These are phyloP conservation scores for Yoshiicerus persimilis DNA, from an alignment of 1,140 invertebrate genomes.

Conservation along the genomic window DNA sequence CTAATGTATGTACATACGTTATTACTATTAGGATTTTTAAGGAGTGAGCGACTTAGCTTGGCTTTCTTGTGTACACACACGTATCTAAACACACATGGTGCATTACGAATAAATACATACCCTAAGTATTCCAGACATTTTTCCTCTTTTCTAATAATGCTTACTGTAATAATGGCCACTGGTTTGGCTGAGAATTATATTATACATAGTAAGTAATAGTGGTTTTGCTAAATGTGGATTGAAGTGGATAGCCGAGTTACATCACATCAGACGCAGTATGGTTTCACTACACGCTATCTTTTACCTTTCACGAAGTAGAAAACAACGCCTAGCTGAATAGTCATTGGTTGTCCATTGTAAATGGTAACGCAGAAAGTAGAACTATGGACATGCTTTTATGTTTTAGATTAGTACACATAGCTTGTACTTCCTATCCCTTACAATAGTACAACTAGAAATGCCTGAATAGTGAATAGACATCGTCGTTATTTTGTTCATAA, in stretches of 20 bases:
- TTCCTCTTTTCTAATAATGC: not conserved
- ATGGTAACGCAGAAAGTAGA: not conserved
- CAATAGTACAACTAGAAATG: not conserved
- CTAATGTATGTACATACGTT: slow-evolving; percentile 6
- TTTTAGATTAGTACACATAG: not conserved
- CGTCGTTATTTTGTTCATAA: not conserved
- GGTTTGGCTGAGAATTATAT: not conserved
- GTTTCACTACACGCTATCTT: not conserved
- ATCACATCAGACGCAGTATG: not conserved
- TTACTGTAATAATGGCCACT: not conserved
- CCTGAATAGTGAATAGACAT: not conserved
- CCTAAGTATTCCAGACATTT: not conserved
- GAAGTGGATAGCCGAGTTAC: not conserved
- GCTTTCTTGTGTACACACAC: not conserved
- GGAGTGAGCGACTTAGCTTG: not conserved
- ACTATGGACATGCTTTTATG: not conserved
- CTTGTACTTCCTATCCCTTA: not conserved
- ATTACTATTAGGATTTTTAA: not conserved
- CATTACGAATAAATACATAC: not conserved
- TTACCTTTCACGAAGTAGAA: not conserved
- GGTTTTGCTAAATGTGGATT: slow-evolving; percentile 3
- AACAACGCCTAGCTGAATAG: not conserved
- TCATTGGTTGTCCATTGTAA: slow-evolving; percentile 2
- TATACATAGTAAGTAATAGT: not conserved
- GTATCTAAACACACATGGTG: no score